Evolutionary conservation across 1,140 invertebrate genomes (phyloP).

Genomic region (Meloidogyne exigua): DNA sequence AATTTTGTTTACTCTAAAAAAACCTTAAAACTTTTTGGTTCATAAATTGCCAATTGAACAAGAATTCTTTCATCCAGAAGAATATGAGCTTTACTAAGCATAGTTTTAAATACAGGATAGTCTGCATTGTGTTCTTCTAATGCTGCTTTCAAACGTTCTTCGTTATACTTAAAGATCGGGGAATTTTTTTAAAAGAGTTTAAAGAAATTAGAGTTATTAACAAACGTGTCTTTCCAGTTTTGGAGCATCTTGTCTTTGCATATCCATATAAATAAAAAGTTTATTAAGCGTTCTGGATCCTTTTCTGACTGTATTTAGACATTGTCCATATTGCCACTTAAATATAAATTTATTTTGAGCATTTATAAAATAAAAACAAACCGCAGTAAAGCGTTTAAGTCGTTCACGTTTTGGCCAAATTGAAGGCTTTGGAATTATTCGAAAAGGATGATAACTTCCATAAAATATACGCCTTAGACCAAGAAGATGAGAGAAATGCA

Average conservation of each 20-base stretch:
- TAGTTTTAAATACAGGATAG: constrained; percentile 44
- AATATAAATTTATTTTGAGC: constrained; percentile 21
- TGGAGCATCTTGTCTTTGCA: constrained; percentile 53
- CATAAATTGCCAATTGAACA: constrained; percentile 59
- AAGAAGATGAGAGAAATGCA: constrained; percentile 42
- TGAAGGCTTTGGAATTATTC: constrained; percentile 55
- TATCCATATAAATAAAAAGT: constrained; percentile 52
- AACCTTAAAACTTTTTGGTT: constrained; percentile 57
- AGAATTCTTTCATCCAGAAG: constrained; percentile 51
- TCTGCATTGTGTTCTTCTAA: constrained; percentile 51
- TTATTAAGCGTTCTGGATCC: constrained; percentile 49
- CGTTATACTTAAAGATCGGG: constrained; percentile 43
- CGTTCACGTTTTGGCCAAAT: constrained; percentile 52
- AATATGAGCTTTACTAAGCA: constrained; percentile 54
- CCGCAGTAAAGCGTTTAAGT: constrained; percentile 52
- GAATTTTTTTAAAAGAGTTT: not conserved
- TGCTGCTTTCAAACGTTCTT: constrained; percentile 50
- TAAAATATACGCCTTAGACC: constrained; percentile 53
- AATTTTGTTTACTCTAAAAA: constrained; percentile 15
- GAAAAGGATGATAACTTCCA: constrained; percentile 49
- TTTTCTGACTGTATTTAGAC: constrained; percentile 39
- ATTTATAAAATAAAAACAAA: constrained; percentile 27
- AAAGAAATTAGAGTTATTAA: constrained; percentile 11
- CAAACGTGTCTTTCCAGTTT: constrained; percentile 52
- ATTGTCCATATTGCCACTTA: constrained; percentile 60